Base-by-base conservation (phyloP, 2,888 invertebrate species). In the Apoda limacodes region DNA sequence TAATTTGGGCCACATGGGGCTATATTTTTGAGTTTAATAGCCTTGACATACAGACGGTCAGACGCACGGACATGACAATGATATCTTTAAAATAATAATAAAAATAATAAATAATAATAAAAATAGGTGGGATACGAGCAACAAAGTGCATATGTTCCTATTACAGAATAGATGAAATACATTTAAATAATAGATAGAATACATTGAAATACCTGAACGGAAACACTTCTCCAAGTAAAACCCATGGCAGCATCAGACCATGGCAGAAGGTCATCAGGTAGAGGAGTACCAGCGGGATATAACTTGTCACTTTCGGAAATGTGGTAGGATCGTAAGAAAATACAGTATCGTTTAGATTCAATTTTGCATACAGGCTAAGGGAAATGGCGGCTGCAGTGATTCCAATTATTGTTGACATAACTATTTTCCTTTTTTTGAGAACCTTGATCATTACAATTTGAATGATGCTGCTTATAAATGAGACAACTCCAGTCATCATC, bases 201-300 rank as follows among this genome's bases (percentile, higher is more conserved):
- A 28, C 2, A 11, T 30, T 36, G 5, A 10, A n/a, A 32, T 48
- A 83, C 83, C 82, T 82, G 40, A 82, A 78, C 0, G 84, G 83
- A 41, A 84, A 85, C 5, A 85, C 72, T 55, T 85, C 84, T n/a
- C n/a, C n/a, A n/a, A n/a, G n/a, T n/a, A n/a, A n/a, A n/a, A n/a
- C n/a, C n/a, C n/a, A n/a, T n/a, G 84, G 61, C 24, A 84, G 44
- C 35, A 83, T 72, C 84, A 70, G 57, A 5, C 67, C 76, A 22
- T 65, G 69, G 36, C 66, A 71, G 9, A 70, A 43, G 1, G 68
- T 60, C 25, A 82, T 48, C 1, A 60, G 32, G 26, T 75, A 71
- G 48, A 82, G 76, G 25, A 76, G 46, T 1, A 63, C 45, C 26
- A 81, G 49, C 0, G 83, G 78, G 3, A 67, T 37, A 30, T 68